phyloP scores from a whole-genome alignment of 2,797 vertebrate species.

The Parotocinclus haroldoi region DNA sequence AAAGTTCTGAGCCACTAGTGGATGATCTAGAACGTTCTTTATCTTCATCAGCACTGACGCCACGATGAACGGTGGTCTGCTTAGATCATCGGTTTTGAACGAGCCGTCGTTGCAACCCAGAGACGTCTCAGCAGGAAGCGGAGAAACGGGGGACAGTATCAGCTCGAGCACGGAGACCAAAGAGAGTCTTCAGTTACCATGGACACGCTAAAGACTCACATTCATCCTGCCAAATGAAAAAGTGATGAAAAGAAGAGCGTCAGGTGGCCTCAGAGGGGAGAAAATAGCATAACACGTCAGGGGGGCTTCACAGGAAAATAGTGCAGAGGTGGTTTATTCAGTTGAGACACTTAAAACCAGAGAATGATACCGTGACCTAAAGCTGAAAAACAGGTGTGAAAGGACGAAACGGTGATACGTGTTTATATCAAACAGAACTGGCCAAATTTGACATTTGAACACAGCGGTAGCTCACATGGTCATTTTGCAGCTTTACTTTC shows the following conservation, averaged over 20 bases:
- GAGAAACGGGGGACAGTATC: constrained; percentile 7
- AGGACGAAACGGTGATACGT: background rate
- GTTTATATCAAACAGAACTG: background rate
- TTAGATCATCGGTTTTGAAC: constrained; percentile 7
- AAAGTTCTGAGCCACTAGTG: too few relatives aligned
- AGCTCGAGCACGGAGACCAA: constrained; percentile 6
- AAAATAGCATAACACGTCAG: constrained; percentile 5
- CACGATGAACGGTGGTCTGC: background rate
- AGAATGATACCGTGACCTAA: background rate
- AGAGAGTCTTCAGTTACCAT: constrained; percentile 33
- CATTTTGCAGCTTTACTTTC: background rate
- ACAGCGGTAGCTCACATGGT: background rate
- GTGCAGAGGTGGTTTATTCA: constrained; percentile 14
- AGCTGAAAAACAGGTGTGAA: background rate
- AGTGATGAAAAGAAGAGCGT: constrained; percentile 32
- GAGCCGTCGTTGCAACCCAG: constrained; percentile 9
- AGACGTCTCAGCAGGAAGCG: constrained; percentile 25
- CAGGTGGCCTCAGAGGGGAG: constrained; percentile 20
- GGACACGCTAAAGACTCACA: constrained; percentile 35
- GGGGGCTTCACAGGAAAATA: constrained; percentile 6
- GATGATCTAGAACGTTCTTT: background rate
- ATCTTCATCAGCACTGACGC: background rate
- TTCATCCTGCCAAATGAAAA: constrained; percentile 29
- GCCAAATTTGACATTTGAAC: background rate
- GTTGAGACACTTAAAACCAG: constrained; percentile 11